phyloP scores from a whole-genome alignment of 2,888 invertebrate species.

The Sminthurinus aureus region DNA sequence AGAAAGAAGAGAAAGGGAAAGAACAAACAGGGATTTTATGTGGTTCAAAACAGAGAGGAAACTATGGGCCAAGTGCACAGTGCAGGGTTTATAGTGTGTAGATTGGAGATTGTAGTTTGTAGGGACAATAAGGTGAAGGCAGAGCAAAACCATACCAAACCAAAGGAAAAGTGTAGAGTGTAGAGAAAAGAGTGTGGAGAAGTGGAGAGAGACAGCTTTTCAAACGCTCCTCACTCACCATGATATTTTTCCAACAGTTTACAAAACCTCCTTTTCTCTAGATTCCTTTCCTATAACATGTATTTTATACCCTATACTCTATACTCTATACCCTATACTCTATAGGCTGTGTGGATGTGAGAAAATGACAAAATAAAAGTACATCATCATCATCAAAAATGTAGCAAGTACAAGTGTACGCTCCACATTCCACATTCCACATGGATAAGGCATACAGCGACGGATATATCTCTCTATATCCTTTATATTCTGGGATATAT shows the following conservation, averaged over 20 bases:
- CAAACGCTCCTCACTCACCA: background rate
- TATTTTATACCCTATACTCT: background rate
- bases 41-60: constrained; percentile 10
- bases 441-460: too few relatives aligned
- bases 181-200: too few relatives aligned
- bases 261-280: background rate
- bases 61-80: background rate
- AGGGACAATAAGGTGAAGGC: too few relatives aligned
- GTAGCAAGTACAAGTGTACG: background rate
- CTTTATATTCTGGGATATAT: too few relatives aligned
- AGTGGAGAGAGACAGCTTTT: too few relatives aligned
- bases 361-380: background rate
- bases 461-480: too few relatives aligned
- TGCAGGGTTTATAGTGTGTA: background rate
- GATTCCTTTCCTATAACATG: background rate
- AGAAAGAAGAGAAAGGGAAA: background rate
- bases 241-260: background rate
- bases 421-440: background rate
- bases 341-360: background rate
- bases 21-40: constrained; percentile 14
- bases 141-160: too few relatives aligned
- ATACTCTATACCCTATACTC: background rate
- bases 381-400: background rate
- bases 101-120: too few relatives aligned
- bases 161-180: too few relatives aligned